Conservation (phyloP, 2,888 invertebrate species). For the Athalia rosae region DNA sequence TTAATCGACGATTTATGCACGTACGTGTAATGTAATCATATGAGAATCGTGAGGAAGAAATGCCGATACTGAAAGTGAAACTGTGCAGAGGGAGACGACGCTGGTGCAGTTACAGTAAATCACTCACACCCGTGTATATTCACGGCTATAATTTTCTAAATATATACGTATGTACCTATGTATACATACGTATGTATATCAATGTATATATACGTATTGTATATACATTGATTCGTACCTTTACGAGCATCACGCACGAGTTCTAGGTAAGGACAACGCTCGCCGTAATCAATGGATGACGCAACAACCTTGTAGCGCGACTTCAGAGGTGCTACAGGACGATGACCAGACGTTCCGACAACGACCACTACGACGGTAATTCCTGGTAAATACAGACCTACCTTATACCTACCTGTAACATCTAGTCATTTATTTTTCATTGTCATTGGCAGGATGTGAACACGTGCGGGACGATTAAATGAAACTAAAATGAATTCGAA, state of each 20-base stretch:
- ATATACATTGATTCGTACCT: background rate
- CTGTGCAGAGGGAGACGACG: background rate
- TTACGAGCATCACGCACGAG: conserved; percentile 31
- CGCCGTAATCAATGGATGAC: conserved; percentile 41
- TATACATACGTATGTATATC: background rate
- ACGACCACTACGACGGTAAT: conserved; percentile 1
- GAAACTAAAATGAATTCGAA: no score
- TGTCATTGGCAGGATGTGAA: no score
- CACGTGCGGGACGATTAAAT: no score
- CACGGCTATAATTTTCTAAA: no score
- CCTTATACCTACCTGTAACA: background rate
- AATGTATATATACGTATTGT: background rate
- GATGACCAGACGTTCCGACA: conserved; percentile 25
- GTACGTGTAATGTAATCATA: no score
- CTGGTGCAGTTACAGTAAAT: background rate
- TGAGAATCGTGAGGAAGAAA: background rate
- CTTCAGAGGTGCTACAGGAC: conserved; percentile 34
- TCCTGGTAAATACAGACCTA: conserved; percentile 21
- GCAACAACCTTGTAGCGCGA: conserved; percentile 33
- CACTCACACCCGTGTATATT: no score
- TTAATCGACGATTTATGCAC: no score
- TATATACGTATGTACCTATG: no score
- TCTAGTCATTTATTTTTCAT: background rate
- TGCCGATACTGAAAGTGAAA: conserved; percentile 39
- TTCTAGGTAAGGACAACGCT: conserved; percentile 43